Conservation (phyloP, 2,797 vertebrate genomes). For the Scomberomorus guttatus region DNA sequence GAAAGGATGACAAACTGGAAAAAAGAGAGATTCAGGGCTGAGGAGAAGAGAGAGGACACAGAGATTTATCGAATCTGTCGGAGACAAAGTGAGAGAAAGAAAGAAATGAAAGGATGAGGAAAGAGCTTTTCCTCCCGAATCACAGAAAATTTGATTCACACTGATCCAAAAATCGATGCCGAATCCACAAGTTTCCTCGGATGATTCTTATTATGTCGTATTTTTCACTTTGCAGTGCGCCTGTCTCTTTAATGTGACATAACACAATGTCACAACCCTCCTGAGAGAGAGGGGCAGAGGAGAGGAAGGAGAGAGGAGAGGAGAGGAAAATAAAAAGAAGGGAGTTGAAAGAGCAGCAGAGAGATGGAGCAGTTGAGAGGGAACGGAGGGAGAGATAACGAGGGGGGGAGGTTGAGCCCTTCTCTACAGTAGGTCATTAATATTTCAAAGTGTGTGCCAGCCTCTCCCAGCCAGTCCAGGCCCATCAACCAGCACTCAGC, state of each 20-base stretch:
- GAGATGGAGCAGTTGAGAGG: neutral
- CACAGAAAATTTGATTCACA: slow-evolving; percentile 40
- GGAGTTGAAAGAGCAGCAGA: slow-evolving; percentile 1
- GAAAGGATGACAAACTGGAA: neutral
- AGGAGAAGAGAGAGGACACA: neutral
- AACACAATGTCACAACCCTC: slow-evolving; percentile 34
- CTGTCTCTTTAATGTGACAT: slow-evolving; percentile 65
- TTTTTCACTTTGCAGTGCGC: slow-evolving; percentile 33
- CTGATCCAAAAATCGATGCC: slow-evolving; percentile 37
- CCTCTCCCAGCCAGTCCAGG: slow-evolving; percentile 32
- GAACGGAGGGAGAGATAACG: slow-evolving; percentile 20
- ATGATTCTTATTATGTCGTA: slow-evolving; percentile 33
- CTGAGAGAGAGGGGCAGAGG: slow-evolving; percentile 10
- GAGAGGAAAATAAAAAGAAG: neutral
- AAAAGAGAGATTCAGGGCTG: neutral
- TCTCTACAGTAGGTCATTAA: slow-evolving; percentile 67
- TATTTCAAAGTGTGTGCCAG: slow-evolving; percentile 61
- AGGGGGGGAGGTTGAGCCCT: slow-evolving; percentile 39
- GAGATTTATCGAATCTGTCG: slow-evolving; percentile 13
- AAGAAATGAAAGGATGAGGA: neutral
- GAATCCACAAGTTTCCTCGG: slow-evolving; percentile 29
- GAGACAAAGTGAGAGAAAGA: slow-evolving; percentile 28
- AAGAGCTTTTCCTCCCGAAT: neutral
- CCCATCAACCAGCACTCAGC: slow-evolving; percentile 29
- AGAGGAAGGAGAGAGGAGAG: neutral